Evolutionary conservation across 2,113 vertebrate species (phyloP).

Genomic region (Crotalus helleri): DNA sequence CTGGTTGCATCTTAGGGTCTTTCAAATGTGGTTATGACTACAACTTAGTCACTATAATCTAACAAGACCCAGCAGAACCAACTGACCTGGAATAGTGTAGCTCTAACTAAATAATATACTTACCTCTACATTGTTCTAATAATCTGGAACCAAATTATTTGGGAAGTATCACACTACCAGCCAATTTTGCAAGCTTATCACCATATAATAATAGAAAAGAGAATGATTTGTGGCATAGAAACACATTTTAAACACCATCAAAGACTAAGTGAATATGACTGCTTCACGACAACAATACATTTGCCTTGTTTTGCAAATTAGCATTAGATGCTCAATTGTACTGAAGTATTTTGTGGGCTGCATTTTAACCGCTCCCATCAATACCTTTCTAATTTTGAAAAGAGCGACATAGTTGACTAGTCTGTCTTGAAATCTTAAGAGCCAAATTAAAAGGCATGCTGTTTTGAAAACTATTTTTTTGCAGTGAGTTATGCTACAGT

Average conservation of each 20-base stretch:
- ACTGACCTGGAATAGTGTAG: neutral
- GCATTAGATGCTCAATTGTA: neutral
- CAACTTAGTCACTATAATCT: neutral
- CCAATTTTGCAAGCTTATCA: neutral
- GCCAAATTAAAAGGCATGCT: neutral
- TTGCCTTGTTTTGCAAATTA: neutral
- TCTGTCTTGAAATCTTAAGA: neutral
- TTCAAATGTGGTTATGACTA: neutral
- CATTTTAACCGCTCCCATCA: neutral
- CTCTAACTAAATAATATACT: neutral
- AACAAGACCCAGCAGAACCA: neutral
- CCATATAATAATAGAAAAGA: neutral
- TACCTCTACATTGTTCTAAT: neutral
- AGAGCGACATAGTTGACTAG: neutral
- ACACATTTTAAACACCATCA: neutral
- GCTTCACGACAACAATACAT: neutral
- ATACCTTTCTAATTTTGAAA: neutral
- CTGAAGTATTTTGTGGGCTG: neutral
- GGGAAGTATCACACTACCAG: neutral
- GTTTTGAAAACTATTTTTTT: neutral
- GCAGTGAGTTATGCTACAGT: neutral
- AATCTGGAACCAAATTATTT: neutral
- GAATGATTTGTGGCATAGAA: neutral
- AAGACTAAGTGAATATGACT: neutral
- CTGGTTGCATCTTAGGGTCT: neutral